Evolutionary conservation across 2,113 vertebrate species (phyloP).

Genomic region (Pelobates fuscus): DNA sequence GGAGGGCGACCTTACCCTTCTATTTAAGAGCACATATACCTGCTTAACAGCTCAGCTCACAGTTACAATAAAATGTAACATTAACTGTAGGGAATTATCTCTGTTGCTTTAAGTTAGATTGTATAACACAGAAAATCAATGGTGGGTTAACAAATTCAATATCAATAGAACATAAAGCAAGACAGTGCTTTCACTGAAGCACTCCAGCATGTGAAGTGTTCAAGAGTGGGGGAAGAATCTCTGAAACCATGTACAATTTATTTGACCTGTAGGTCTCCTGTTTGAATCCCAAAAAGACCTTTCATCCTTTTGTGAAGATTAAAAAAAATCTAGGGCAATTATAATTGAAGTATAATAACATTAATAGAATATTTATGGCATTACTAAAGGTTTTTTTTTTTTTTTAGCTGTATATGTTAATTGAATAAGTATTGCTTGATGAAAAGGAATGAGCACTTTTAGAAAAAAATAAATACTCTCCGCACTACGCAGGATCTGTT

Average conservation of each 20-base stretch:
- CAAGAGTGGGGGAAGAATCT: slow-evolving; percentile 52
- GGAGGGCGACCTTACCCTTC: slow-evolving; percentile 35
- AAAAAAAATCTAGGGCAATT: slow-evolving; percentile 30
- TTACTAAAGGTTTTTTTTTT: background rate
- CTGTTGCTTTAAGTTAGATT: slow-evolving; percentile 74
- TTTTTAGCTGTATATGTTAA: slow-evolving; percentile 4
- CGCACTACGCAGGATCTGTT: no score
- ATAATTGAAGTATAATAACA: slow-evolving; percentile 25
- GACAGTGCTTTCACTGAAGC: slow-evolving; percentile 61
- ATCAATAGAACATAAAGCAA: slow-evolving; percentile 74
- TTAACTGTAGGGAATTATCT: slow-evolving; percentile 71
- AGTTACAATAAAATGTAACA: slow-evolving; percentile 57
- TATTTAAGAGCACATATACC: background rate
- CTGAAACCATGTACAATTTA: slow-evolving; percentile 36
- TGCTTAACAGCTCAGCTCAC: background rate
- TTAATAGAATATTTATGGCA: slow-evolving; percentile 32
- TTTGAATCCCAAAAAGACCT: slow-evolving; percentile 30
- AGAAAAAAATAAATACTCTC: slow-evolving; percentile 6
- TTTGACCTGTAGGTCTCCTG: slow-evolving; percentile 12
- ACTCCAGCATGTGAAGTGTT: slow-evolving; percentile 47
- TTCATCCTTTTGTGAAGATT: slow-evolving; percentile 11
- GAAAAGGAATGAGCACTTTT: slow-evolving; percentile 6
- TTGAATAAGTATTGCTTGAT: slow-evolving; percentile 6
- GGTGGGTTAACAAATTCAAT: slow-evolving; percentile 76
- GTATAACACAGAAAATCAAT: slow-evolving; percentile 75